Conservation (phyloP, 1,140 invertebrate species). For the Ips typographus region DNA sequence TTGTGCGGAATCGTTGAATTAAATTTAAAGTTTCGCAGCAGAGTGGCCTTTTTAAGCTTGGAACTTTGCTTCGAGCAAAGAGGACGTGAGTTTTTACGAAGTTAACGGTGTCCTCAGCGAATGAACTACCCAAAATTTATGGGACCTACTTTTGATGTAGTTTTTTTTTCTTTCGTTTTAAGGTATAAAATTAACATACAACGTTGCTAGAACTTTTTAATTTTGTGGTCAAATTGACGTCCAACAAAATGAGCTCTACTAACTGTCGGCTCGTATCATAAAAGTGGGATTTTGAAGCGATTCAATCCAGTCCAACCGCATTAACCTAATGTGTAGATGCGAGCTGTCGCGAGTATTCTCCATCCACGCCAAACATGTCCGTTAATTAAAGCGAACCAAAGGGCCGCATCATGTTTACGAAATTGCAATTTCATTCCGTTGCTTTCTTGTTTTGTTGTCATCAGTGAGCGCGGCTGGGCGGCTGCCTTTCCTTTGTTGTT, state of each 20-base stretch:
- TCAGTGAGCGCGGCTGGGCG: conserved; percentile 12
- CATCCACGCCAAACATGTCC: conserved; percentile 10
- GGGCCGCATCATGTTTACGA: conserved; percentile 17
- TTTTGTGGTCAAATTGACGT: too few species aligned
- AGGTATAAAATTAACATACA: too few species aligned
- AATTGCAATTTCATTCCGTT: conserved; percentile 25
- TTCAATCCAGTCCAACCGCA: background rate
- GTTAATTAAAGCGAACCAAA: conserved; percentile 25
- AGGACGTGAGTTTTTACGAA: background rate
- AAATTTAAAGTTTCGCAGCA: conserved; percentile 30
- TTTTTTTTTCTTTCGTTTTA: too few species aligned
- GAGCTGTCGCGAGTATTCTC: background rate
- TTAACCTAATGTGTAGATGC: conserved; percentile 3
- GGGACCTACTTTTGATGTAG: too few species aligned
- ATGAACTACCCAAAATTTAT: too few species aligned
- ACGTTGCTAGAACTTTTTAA: too few species aligned
- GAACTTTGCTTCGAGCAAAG: conserved; percentile 11
- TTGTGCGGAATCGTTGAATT: conserved; percentile 24
- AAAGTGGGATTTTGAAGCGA: too few species aligned
- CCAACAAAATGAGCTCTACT: too few species aligned
- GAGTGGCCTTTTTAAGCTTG: conserved; percentile 21
- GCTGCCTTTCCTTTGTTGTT: conserved; percentile 21
- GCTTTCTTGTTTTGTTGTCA: conserved; percentile 23
- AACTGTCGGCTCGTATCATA: too few species aligned
- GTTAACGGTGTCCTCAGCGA: background rate